A percentile compares a stretch with the other conserved stretches of the same genome.
Conservation (phyloP, 2,888 invertebrate genomes). For the Torymus auratus region DNA sequence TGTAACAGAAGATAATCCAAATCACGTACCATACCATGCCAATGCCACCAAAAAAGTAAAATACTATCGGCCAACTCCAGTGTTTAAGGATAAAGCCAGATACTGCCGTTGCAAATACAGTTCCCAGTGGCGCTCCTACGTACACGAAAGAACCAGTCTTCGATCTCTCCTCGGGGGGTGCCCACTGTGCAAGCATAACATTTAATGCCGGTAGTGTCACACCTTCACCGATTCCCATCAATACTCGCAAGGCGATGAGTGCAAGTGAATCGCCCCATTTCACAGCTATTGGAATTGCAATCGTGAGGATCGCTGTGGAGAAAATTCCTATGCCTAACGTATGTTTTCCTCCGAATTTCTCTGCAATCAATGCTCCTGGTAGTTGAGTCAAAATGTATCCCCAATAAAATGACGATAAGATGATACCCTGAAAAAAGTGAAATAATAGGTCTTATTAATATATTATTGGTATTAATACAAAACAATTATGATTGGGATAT, state of each 20-base stretch:
- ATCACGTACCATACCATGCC: conserved; percentile 86
- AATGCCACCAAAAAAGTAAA: conserved; percentile 87
- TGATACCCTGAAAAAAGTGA: conserved; percentile 82
- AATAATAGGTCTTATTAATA: too few species aligned
- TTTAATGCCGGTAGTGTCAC: conserved; percentile 91
- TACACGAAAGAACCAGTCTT: conserved; percentile 88
- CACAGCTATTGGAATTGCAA: conserved; percentile 87
- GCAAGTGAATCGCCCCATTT: conserved; percentile 82
- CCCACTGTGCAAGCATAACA: conserved; percentile 88
- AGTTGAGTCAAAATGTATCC: conserved; percentile 90
- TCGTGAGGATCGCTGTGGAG: conserved; percentile 88
- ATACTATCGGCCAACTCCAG: conserved; percentile 85
- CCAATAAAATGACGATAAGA: conserved; percentile 90
- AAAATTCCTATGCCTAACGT: conserved; percentile 90
- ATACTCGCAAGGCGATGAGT: conserved; percentile 84
- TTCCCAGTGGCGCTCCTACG: conserved; percentile 86
- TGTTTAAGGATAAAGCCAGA: conserved; percentile 84
- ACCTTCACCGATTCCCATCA: conserved; percentile 92
- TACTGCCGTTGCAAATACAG: conserved; percentile 81
- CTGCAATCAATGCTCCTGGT: conserved; percentile 89
- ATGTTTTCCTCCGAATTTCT: conserved; percentile 91
- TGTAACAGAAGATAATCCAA: conserved; percentile 78
- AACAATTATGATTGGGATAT: too few species aligned
- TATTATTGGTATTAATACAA: too few species aligned
- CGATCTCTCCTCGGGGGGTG: conserved; percentile 83